These are phyloP conservation scores for Petrosia ficiformis DNA, from an alignment of 37 sponge, comb jelly and placozoan genomes.

Conservation along the genomic window DNA sequence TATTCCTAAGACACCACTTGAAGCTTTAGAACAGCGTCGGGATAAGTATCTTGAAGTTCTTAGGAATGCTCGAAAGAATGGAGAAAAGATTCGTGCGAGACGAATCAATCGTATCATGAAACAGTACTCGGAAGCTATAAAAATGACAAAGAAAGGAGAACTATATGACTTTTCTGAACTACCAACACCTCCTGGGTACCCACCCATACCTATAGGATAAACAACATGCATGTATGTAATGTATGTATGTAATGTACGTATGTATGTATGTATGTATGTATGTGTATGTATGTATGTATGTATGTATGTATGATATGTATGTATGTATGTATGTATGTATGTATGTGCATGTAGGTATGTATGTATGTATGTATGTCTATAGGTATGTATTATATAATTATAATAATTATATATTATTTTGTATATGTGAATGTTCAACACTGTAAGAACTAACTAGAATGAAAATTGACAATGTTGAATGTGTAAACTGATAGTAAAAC, in stretches of 20 bases:
- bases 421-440: too few species aligned
- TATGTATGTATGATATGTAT: neutral
- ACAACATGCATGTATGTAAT: slow-evolving; percentile 68
- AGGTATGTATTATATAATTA: too few species aligned
- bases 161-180: slow-evolving; percentile 67
- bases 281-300: neutral
- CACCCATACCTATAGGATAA: slow-evolving; percentile 78
- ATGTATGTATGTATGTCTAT: too few species aligned
- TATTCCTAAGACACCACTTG: neutral
- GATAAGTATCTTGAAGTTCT: slow-evolving; percentile 68
- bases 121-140: slow-evolving; percentile 74
- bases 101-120: slow-evolving; percentile 87
- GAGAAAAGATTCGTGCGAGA: slow-evolving; percentile 66
- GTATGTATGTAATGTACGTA: neutral
- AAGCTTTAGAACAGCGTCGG: slow-evolving; percentile 37
- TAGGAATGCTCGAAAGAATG: slow-evolving; percentile 78
- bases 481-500: too few species aligned
- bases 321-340: too few species aligned
- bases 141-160: slow-evolving; percentile 49
- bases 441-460: too few species aligned
- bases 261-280: slow-evolving; percentile 30
- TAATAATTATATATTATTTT: too few species aligned
- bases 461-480: too few species aligned
- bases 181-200: slow-evolving; percentile 67
- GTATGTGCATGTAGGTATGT: too few species aligned